phyloP scores from a whole-genome alignment of 2,113 vertebrate genomes.

The Pheucticus melanocephalus region DNA sequence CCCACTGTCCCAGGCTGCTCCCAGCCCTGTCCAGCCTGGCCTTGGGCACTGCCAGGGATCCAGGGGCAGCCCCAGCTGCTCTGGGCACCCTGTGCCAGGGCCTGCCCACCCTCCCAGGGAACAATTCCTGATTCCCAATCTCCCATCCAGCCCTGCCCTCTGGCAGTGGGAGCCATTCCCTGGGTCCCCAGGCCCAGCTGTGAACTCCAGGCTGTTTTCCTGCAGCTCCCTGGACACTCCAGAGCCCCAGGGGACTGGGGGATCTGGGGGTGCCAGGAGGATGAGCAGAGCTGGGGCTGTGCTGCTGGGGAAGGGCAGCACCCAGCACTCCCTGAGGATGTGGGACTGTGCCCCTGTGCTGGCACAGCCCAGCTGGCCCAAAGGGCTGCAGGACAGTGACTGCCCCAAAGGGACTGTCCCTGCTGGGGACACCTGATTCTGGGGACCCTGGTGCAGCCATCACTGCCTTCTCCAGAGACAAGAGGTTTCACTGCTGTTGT shows the following conservation, averaged over 20 bases:
- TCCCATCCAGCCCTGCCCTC: rapidly evolving
- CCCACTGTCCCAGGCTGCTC: background rate
- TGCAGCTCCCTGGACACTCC: background rate
- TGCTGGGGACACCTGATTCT: rapidly evolving
- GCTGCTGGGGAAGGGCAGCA: background rate
- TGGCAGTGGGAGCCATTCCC: background rate
- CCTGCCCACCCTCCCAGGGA: background rate
- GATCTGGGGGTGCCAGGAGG: background rate
- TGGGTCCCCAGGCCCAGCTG: background rate
- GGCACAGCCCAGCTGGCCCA: background rate
- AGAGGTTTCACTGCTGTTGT: background rate
- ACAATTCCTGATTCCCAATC: rapidly evolving
- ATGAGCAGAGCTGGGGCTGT: no score
- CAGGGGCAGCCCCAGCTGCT: background rate
- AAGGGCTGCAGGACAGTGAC: background rate
- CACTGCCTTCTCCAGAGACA: background rate
- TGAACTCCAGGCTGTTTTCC: background rate
- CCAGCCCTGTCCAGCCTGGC: background rate
- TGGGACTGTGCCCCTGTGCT: background rate
- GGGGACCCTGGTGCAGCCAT: rapidly evolving
- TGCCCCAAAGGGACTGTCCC: rapidly evolving
- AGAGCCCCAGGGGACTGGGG: background rate
- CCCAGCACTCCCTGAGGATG: rapidly evolving
- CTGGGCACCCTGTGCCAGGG: background rate
- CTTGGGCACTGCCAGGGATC: background rate